Evolutionary conservation across 2,888 invertebrate genomes (phyloP).

Genomic region (Galerucella pusilla): DNA sequence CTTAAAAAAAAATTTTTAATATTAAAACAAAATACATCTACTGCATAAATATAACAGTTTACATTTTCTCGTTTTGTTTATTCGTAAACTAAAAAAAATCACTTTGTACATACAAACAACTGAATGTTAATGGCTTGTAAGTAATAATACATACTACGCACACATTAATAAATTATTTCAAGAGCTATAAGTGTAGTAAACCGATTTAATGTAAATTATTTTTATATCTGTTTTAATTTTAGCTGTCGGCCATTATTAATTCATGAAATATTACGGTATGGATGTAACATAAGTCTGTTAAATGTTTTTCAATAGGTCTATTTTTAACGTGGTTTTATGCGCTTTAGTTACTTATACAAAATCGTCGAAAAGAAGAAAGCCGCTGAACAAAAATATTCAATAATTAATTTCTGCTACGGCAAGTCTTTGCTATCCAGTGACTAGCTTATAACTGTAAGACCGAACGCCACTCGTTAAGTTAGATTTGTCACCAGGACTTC

Average conservation of each 20-base stretch:
- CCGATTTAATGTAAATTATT: constrained; percentile 26
- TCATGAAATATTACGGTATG: constrained; percentile 27
- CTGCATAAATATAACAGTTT: neutral
- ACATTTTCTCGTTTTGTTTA: neutral
- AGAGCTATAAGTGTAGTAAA: constrained; percentile 11
- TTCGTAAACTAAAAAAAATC: neutral
- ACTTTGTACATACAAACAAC: neutral
- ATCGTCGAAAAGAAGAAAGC: neutral
- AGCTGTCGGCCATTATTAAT: constrained; percentile 30
- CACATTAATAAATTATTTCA: constrained; percentile 17
- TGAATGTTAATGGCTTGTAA: neutral
- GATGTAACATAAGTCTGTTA: constrained; percentile 29
- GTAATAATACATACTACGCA: constrained; percentile 6
- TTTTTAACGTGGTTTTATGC: constrained; percentile 26
- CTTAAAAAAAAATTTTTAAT: too few relatives aligned
- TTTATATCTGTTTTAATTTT: constrained; percentile 35
- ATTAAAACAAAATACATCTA: neutral
- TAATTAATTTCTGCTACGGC: too few relatives aligned
- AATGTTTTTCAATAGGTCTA: constrained; percentile 37
- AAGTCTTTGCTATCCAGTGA: too few relatives aligned
- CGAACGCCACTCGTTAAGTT: too few relatives aligned
- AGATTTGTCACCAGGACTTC: too few relatives aligned
- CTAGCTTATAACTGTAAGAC: too few relatives aligned
- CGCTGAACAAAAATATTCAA: neutral
- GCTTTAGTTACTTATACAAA: neutral